These are phyloP conservation scores for Blennius ocellaris DNA, from an alignment of 2,113 vertebrate genomes.

Conservation along the genomic window DNA sequence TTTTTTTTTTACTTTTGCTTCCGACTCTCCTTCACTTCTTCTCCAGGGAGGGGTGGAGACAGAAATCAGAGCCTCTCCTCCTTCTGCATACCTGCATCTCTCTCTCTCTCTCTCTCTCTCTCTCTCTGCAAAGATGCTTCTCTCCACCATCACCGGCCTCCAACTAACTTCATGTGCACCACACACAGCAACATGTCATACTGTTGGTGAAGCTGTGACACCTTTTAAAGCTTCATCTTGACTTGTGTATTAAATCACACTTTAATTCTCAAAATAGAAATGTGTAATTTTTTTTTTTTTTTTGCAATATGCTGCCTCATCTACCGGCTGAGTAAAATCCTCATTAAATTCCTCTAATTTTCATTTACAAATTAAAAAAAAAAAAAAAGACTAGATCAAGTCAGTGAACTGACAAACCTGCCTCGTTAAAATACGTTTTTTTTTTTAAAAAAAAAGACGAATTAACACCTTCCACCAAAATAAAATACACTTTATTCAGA, in stretches of 20 bases:
- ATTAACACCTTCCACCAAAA: background rate
- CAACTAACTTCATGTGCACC: slow-evolving; percentile 9
- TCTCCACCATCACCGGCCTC: slow-evolving; percentile 25
- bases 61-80: slow-evolving; percentile 24
- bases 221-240: background rate
- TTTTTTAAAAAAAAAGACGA: background rate
- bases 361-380: background rate
- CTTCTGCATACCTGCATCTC: slow-evolving; percentile 20
- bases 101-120: background rate
- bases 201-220: background rate
- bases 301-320: background rate
- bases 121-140: slow-evolving; percentile 2
- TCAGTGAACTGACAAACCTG: slow-evolving; percentile 28
- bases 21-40: slow-evolving; percentile 8
- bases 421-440: too few species aligned
- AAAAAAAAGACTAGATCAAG: background rate
- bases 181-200: background rate
- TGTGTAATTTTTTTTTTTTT: background rate
- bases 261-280: slow-evolving; percentile 6
- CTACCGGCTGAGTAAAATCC: background rate
- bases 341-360: background rate
- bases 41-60: slow-evolving; percentile 12
- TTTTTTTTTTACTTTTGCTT: slow-evolving; percentile 4
- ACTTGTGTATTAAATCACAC: background rate
- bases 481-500: background rate